Evolutionary conservation across 2,113 vertebrate species (phyloP).

Genomic region (Fulmarus glacialis): DNA sequence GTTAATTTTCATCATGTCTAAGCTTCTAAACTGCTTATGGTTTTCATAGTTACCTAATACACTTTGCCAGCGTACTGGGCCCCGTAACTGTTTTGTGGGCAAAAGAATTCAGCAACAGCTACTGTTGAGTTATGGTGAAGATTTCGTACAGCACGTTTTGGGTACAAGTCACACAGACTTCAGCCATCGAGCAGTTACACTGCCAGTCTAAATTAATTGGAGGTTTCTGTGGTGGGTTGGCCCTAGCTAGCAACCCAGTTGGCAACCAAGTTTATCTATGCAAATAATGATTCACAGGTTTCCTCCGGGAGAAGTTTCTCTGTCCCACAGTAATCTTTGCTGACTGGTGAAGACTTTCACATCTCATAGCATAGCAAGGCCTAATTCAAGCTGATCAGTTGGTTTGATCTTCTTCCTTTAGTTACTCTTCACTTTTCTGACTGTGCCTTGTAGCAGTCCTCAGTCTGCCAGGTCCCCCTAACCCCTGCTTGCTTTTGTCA

Average conservation of each 20-base stretch:
- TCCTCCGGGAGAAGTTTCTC: background rate
- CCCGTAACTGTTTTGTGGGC: background rate
- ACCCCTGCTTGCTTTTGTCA: background rate
- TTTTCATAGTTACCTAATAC: background rate
- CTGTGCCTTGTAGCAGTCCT: background rate
- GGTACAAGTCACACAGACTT: background rate
- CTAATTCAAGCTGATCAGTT: background rate
- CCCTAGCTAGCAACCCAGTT: background rate
- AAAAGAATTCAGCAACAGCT: background rate
- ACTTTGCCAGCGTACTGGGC: background rate
- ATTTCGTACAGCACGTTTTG: background rate
- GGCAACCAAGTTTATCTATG: background rate
- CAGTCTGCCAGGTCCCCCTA: fast-evolving
- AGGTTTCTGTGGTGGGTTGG: background rate
- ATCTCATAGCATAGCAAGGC: background rate
- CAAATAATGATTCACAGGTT: background rate
- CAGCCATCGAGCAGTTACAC: background rate
- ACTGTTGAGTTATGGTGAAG: background rate
- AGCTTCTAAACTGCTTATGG: background rate
- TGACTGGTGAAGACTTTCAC: background rate
- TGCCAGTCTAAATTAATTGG: background rate
- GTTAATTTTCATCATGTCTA: background rate
- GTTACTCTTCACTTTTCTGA: background rate
- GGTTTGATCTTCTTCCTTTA: background rate
- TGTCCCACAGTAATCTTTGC: background rate